Conservation (phyloP, 2,888 invertebrate species). For the Eulithis prunata region DNA sequence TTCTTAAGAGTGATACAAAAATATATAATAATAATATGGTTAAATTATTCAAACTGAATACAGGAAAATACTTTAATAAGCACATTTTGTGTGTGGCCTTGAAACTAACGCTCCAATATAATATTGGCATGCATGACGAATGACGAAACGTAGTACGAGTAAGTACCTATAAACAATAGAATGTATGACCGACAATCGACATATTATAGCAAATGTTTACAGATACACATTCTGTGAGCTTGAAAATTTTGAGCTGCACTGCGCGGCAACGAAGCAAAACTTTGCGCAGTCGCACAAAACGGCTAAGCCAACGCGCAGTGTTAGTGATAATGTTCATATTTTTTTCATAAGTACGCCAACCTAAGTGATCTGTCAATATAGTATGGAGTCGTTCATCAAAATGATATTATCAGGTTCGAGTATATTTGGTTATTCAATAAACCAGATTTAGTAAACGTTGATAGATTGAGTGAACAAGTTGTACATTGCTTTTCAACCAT, state of each 20-base stretch:
- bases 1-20: background rate
- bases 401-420: background rate
- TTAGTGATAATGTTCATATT: too few relatives aligned
- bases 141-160: slow-evolving; percentile 51
- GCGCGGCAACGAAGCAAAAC: too few relatives aligned
- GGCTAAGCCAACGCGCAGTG: too few relatives aligned
- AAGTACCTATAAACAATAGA: slow-evolving; percentile 25
- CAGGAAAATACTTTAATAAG: background rate
- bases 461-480: too few relatives aligned
- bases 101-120: slow-evolving; percentile 51
- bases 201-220: background rate
- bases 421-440: background rate
- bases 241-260: too few relatives aligned
- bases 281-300: too few relatives aligned
- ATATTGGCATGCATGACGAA: slow-evolving; percentile 68
- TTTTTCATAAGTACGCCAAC: too few relatives aligned
- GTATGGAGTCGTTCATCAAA: slow-evolving; percentile 25
- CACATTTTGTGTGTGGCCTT: slow-evolving; percentile 52
- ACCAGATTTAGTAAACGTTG: background rate
- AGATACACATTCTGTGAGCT: background rate
- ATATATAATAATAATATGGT: background rate
- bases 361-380: too few relatives aligned
- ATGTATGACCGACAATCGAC: background rate
- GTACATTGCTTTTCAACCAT: too few relatives aligned
- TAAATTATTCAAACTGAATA: background rate